phyloP scores from a whole-genome alignment of 2,888 invertebrate species.

The Epinotia brunnichana region DNA sequence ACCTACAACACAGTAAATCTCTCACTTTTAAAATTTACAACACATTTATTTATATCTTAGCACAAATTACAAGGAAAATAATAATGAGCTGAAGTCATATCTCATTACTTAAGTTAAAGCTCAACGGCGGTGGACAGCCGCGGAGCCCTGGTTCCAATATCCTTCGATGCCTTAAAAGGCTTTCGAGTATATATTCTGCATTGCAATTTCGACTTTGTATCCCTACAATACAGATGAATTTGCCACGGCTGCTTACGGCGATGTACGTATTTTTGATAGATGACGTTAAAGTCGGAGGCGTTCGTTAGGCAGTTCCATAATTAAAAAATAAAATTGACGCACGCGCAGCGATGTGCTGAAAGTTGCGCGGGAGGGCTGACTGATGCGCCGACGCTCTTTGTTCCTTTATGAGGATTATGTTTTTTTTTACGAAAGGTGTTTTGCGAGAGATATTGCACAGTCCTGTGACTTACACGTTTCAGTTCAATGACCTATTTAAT shows the following conservation, averaged over 20 bases:
- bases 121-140: slow-evolving; percentile 71
- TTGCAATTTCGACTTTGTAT: slow-evolving; percentile 13
- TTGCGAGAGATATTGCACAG: slow-evolving; percentile 36
- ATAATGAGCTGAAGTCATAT: slow-evolving; percentile 79
- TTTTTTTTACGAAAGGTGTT: slow-evolving; percentile 41
- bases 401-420: slow-evolving; percentile 45
- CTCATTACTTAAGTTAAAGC: slow-evolving; percentile 78
- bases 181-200: slow-evolving; percentile 47
- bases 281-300: slow-evolving; percentile 57
- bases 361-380: slow-evolving; percentile 58
- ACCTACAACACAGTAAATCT: slow-evolving; percentile 62
- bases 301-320: slow-evolving; percentile 77
- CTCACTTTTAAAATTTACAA: slow-evolving; percentile 68
- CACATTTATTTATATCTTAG: slow-evolving; percentile 66
- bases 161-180: slow-evolving; percentile 54
- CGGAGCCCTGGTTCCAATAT: slow-evolving; percentile 65
- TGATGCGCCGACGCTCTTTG: slow-evolving; percentile 56
- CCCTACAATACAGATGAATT: background rate
- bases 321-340: slow-evolving; percentile 75
- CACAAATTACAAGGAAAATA: slow-evolving; percentile 74
- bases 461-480: slow-evolving; percentile 26
- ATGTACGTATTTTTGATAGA: slow-evolving; percentile 43
- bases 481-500: slow-evolving; percentile 29
- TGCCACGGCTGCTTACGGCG: background rate
- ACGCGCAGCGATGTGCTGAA: slow-evolving; percentile 65